phyloP scores from a whole-genome alignment of 2,113 vertebrate genomes.

The Tonatia bakeri region DNA sequence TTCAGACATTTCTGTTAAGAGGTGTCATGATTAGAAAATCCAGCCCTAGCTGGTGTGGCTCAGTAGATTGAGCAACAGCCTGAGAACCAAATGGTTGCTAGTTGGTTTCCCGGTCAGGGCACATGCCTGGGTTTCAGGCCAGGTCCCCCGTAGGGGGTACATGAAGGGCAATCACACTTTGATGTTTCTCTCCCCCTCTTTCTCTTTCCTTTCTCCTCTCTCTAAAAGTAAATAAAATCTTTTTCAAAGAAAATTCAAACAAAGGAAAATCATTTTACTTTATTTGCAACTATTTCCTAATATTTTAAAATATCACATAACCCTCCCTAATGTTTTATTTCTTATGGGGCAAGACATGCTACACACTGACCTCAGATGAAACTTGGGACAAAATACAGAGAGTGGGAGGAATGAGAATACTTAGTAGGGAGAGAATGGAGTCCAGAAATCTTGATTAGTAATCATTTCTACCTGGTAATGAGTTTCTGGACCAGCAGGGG shows the following conservation, averaged over 20 bases:
- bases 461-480: constrained; percentile 68
- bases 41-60: not conserved
- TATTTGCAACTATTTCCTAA: constrained; percentile 57
- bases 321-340: constrained; percentile 60
- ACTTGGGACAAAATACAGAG: constrained; percentile 57
- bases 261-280: constrained; percentile 37
- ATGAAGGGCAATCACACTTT: no score
- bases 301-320: constrained; percentile 55
- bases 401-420: not conserved
- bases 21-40: constrained; percentile 38
- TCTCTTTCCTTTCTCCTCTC: no score
- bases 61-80: no score
- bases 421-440: constrained; percentile 57
- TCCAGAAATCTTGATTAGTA: constrained; percentile 73
- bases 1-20: constrained; percentile 33
- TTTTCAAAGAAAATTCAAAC: constrained; percentile 14
- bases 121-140: no score
- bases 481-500: constrained; percentile 73
- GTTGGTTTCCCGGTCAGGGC: no score
- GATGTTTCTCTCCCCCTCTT: no score
- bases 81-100: no score
- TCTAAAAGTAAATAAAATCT: no score
- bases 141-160: no score
- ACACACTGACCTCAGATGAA: constrained; percentile 63
- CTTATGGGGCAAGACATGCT: constrained; percentile 47